Base-by-base conservation (phyloP, 2,888 invertebrate species). In the Stenoptilia bipunctidactyla region DNA sequence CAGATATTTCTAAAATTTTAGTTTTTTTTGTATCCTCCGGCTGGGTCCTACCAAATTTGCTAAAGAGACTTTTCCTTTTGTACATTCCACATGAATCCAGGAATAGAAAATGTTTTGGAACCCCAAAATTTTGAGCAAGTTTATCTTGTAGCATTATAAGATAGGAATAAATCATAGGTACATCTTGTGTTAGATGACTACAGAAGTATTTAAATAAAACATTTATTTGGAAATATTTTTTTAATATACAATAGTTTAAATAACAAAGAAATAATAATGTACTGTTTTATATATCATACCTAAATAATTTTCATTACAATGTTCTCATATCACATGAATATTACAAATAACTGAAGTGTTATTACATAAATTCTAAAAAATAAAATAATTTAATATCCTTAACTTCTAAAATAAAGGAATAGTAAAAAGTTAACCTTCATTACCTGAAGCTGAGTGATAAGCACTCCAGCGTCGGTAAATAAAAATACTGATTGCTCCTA, bases 391-490 rank as follows among this genome's bases (percentile, higher is more conserved):
- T 30, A 30, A 12, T 45, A 46, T 45, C 42, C 46, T 51, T 49
- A 52, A 42, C 41, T 42, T 42, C 42, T 41, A 42, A 14, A 30
- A 30, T 10, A 30, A 30, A n/a, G 20, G 20, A 8, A n/a, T 30
- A 2, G 3, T 12, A 47, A 38, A 33, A 34, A 41, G 40, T 70
- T 69, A 76, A 50, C 75, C 51, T 42, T 77, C 70, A 35, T 69
- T 51, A 42, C 76, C 74, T 42, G 66, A 53, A 37, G 60, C 45
- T 13, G 60, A 45, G 40, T 65, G 58, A 42, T 58, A 51, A 35
- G 58, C 63, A 53, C 64, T 74, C 80, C 76, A 82, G 46, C 83
- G 79, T 43, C 83, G 63, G 54, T 76, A 83, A 41, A 83, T 63
- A 45, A 82, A 82, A 51, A 83, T 74, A 15, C 68, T 72, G 44